Percentiles rank a stretch among this genome's conserved stretches.
Conservation (phyloP, 1,140 invertebrate species). For the Cyclargus thomasi region DNA sequence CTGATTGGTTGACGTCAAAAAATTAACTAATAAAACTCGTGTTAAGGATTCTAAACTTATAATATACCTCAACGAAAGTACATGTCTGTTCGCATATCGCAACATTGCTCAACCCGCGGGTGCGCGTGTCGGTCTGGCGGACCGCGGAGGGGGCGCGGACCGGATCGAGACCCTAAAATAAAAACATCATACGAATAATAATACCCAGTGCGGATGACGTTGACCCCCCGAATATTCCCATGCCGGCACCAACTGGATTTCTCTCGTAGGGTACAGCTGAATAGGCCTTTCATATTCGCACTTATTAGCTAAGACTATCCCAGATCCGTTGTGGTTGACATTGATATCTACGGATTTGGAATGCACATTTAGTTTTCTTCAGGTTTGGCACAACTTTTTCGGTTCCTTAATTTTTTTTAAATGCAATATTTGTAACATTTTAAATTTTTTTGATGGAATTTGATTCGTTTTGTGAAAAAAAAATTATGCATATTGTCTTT, state of each 20-base stretch:
- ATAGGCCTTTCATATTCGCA: constrained; percentile 65
- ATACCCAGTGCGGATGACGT: constrained; percentile 68
- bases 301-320: constrained; percentile 70
- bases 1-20: too few species aligned
- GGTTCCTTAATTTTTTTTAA: too few species aligned
- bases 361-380: too few species aligned
- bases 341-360: constrained; percentile 15
- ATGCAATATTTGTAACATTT: too few species aligned
- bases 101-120: not conserved
- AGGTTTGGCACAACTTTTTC: too few species aligned
- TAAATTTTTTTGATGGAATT: too few species aligned
- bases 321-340: constrained; percentile 46
- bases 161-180: constrained; percentile 71
- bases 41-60: too few species aligned
- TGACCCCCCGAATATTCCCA: constrained; percentile 70
- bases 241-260: constrained; percentile 61
- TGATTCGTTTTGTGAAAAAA: too few species aligned
- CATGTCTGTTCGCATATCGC: not conserved
- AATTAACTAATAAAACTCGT: too few species aligned
- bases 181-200: constrained; percentile 73
- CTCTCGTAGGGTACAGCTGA: constrained; percentile 61
- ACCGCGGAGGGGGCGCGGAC: constrained; percentile 62
- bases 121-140: constrained; percentile 43
- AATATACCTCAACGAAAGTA: too few species aligned
- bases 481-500: too few species aligned